Percentiles rank a stretch among this genome's conserved stretches.
These are phyloP conservation scores for Gerris buenoi DNA, from an alignment of 1,140 invertebrate species.

Conservation along the genomic window DNA sequence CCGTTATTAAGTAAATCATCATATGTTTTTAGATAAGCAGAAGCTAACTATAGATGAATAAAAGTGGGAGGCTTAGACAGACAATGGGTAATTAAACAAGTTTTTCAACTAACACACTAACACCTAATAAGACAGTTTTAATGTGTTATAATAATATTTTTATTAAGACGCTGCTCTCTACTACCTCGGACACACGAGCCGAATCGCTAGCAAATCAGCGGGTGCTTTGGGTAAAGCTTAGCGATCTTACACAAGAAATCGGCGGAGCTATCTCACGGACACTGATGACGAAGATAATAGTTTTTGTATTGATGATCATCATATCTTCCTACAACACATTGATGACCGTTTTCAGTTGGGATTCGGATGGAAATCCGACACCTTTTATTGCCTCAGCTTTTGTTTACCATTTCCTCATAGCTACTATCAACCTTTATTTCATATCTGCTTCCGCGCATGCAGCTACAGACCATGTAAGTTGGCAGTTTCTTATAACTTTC, in stretches of 20 bases:
- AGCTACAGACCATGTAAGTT: background rate
- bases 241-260: background rate
- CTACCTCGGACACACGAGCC: background rate
- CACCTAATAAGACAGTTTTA: too few relatives aligned
- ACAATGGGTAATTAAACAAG: too few relatives aligned
- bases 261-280: background rate
- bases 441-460: background rate
- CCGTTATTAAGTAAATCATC: too few relatives aligned
- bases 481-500: too few relatives aligned
- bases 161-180: background rate
- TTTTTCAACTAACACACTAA: too few relatives aligned
- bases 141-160: too few relatives aligned
- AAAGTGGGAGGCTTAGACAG: too few relatives aligned
- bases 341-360: background rate
- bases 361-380: background rate
- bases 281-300: background rate
- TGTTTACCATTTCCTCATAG: background rate
- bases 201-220: background rate
- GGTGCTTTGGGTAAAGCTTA: background rate
- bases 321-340: background rate
- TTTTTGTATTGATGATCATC: background rate
- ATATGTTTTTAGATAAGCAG: too few relatives aligned
- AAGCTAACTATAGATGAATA: too few relatives aligned
- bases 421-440: background rate
- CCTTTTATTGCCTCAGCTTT: background rate